Evolutionary conservation across 2,113 vertebrate species (phyloP).

Genomic region (Nesogale talazaci): DNA sequence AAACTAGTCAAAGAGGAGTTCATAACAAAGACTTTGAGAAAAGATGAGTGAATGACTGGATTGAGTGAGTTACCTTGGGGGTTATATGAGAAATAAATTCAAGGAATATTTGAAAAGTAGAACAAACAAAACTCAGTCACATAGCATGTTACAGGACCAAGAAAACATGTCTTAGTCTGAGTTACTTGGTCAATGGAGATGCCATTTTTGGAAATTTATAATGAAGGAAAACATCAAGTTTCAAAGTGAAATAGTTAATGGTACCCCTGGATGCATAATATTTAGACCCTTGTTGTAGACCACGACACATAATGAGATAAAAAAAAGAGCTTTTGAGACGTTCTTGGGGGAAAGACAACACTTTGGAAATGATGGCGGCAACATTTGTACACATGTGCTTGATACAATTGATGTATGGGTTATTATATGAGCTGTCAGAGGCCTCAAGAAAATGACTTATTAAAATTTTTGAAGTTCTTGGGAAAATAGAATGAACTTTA

Average conservation of each 20-base stretch:
- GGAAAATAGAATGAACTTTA: no score
- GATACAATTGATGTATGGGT: no score
- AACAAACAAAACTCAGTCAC: background rate
- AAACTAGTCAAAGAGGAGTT: no score
- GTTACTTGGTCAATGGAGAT: background rate
- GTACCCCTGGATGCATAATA: background rate
- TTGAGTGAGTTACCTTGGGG: no score
- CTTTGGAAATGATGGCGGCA: no score
- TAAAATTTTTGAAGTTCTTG: no score
- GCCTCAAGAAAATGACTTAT: no score
- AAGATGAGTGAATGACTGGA: background rate
- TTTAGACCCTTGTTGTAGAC: background rate
- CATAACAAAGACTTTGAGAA: background rate
- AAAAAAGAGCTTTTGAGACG: no score
- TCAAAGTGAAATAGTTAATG: background rate
- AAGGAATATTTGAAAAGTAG: background rate
- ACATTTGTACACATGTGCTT: no score
- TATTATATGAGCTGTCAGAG: no score
- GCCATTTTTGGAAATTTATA: conserved; percentile 4
- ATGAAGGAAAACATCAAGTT: background rate
- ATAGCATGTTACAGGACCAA: background rate
- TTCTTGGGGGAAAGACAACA: no score
- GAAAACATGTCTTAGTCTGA: background rate
- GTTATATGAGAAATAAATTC: background rate
- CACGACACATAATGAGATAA: background rate